Percentiles rank a stretch among this genome's conserved stretches.
Evolutionary conservation across 2,888 invertebrate genomes (phyloP).

Genomic region (Daptonema setosum): DNA sequence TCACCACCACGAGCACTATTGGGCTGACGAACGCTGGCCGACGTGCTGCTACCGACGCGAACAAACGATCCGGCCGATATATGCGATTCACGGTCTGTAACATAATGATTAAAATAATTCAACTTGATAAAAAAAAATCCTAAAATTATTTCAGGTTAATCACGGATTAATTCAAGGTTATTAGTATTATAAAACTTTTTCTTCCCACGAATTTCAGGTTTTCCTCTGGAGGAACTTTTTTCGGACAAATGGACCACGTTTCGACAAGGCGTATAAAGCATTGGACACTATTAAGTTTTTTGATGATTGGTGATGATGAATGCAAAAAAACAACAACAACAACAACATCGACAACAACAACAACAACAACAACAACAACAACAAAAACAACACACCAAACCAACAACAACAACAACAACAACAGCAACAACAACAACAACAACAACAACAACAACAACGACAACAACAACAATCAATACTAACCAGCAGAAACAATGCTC

Average conservation of each 20-base stretch:
- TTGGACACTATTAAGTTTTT: too few relatives aligned
- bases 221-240: too few relatives aligned
- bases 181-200: not conserved
- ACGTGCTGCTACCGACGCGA: constrained; percentile 19
- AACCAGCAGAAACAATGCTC: not conserved
- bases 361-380: too few relatives aligned
- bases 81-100: constrained; percentile 3
- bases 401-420: not conserved
- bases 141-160: not conserved
- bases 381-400: not conserved
- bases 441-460: not conserved
- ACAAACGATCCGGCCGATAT: constrained; percentile 14
- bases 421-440: not conserved
- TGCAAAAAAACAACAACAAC: too few relatives aligned
- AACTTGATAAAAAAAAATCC: not conserved
- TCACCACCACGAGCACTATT: too few relatives aligned
- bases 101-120: too few relatives aligned
- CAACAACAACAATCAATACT: not conserved
- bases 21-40: too few relatives aligned
- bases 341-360: too few relatives aligned
- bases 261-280: too few relatives aligned
- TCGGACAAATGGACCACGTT: too few relatives aligned
- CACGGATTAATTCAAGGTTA: not conserved
- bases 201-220: too few relatives aligned
- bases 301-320: too few relatives aligned